These are phyloP conservation scores for Sarcophaga bullata DNA, from an alignment of 1,140 invertebrate genomes.

Conservation along the genomic window DNA sequence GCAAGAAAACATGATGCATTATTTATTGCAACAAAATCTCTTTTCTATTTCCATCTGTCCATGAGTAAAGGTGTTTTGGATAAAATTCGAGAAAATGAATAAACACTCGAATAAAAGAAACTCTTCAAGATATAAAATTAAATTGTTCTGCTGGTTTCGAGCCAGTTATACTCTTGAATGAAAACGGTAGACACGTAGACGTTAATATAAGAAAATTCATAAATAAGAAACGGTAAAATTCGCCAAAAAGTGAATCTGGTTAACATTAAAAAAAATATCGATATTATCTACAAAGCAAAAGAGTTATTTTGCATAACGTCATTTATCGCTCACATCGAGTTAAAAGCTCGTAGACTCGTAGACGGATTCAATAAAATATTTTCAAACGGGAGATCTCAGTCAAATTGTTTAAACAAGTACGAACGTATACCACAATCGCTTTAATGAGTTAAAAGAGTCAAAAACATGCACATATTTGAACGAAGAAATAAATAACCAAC, in stretches of 20 bases:
- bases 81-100: too few species aligned
- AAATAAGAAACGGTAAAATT: slow-evolving; percentile 10
- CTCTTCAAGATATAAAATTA: slow-evolving; percentile 24
- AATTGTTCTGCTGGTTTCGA: not conserved
- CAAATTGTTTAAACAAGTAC: slow-evolving; percentile 15
- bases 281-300: not conserved
- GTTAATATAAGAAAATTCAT: not conserved
- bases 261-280: not conserved
- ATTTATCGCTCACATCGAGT: too few species aligned
- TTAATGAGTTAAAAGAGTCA: not conserved
- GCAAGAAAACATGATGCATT: too few species aligned
- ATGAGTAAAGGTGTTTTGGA: too few species aligned
- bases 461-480: not conserved
- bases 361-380: too few species aligned
- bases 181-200: slow-evolving; percentile 20
- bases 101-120: not conserved
- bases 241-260: slow-evolving; percentile 7
- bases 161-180: slow-evolving; percentile 12
- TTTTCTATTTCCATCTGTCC: too few species aligned
- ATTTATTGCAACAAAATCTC: too few species aligned
- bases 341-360: too few species aligned
- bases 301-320: slow-evolving; percentile 17
- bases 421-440: slow-evolving; percentile 4
- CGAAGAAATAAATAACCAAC: not conserved
- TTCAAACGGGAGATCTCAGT: not conserved